Evolutionary conservation across 2,797 vertebrate genomes (phyloP), one percentile per base, ranked within the genome.

Genomic region (Clarias fuscus): DNA sequence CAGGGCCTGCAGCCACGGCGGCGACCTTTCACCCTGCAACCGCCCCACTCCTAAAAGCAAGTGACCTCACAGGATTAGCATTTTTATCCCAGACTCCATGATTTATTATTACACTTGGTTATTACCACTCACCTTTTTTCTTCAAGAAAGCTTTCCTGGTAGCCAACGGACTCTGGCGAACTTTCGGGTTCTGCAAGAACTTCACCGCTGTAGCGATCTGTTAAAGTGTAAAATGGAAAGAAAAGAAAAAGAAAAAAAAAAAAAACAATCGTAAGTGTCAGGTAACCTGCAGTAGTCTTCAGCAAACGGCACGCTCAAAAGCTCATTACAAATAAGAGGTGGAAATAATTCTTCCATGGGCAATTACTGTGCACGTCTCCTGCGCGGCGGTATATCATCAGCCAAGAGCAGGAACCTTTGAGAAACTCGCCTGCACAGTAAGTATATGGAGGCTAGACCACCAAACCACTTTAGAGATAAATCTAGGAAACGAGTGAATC

Each of bases 141-240:
- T 97, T 98, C 91, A 99, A 93, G 93, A 99, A 99, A 0, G 95
- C 95, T 95, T 96, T 99, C 93, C 97, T 96, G 91, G 95, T 96
- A 84, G 94, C 93, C 84, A 98, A 86, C 0, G 97, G 97, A 91
- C 98, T 99, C 92, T 99, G 97, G 62, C 96, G 97, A 83, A 99
- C 98, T 88, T 97, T 96, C 10, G 96, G 95, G 93, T 99, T 99
- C 93, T 99, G 97, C 68, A 99, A 95, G 93, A 99, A 99, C 93
- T 98, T 98, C 88, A 99, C 95, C 78, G 98, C 98, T 30, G 98
- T 99, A 90, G 95, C 94, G 90, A 99, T 97, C 98, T 99, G 94
- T 79, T 53, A 73, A 71, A 24, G 14, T 0, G 53, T 33, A 18
- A 62, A 79, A 40, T 1, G 2, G 22, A 43, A 20, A 37, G 5